Conservation (phyloP, 1,140 invertebrate genomes). For the Halesus radiatus region DNA sequence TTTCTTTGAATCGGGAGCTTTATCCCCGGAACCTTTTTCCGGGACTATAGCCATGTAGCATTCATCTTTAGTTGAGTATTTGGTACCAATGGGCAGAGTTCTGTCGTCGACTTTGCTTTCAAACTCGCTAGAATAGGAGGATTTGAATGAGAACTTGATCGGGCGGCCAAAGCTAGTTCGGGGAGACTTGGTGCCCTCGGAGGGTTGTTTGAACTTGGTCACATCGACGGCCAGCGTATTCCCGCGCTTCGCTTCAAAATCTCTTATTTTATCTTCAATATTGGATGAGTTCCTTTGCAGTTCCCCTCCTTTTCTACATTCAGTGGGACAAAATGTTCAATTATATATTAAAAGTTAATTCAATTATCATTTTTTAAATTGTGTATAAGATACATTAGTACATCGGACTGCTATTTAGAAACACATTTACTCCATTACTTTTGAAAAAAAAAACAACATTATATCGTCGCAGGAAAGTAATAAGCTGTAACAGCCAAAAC, state of each 20-base stretch:
- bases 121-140: slow-evolving; percentile 53
- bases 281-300: slow-evolving; percentile 57
- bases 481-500: no score
- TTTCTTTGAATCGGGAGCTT: slow-evolving; percentile 31
- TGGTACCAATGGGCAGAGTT: slow-evolving; percentile 54
- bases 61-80: slow-evolving; percentile 54
- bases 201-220: slow-evolving; percentile 49
- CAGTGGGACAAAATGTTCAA: slow-evolving; percentile 47
- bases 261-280: slow-evolving; percentile 57
- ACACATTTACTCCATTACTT: slow-evolving; percentile 54
- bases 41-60: slow-evolving; percentile 52
- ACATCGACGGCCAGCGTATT: slow-evolving; percentile 46
- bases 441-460: slow-evolving; percentile 1
- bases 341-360: slow-evolving; percentile 18
- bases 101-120: slow-evolving; percentile 55
- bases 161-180: slow-evolving; percentile 55
- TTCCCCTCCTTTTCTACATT: slow-evolving; percentile 55
- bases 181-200: slow-evolving; percentile 54
- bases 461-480: no score
- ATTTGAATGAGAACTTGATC: slow-evolving; percentile 56
- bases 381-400: slow-evolving; percentile 24
- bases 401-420: slow-evolving; percentile 52
- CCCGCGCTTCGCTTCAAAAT: slow-evolving; percentile 49
- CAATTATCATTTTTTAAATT: slow-evolving; percentile 32
- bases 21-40: slow-evolving; percentile 36